Base-by-base conservation (phyloP, 37 sponge, comb jelly and placozoan species). In the Chondrosia reniformis region DNA sequence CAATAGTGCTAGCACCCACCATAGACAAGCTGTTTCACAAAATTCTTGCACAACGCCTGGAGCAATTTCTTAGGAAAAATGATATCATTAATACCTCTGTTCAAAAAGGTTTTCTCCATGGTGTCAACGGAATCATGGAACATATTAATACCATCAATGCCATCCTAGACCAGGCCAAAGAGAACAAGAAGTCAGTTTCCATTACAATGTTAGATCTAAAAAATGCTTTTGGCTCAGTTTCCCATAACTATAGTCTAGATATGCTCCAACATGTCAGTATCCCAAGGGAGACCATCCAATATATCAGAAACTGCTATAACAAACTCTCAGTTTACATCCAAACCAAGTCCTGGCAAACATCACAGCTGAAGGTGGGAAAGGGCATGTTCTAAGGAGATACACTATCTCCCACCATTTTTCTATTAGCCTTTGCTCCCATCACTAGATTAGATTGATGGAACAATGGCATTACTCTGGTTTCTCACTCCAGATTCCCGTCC, bases 151-250 rank as follows among this genome's bases (percentile, higher is more conserved):
- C 66, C 21, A 27, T 64, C 34, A 64, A 27, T 33, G 34, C 52
- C 34, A 80, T 67, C 8, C 43, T 80, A 10, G 55, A 67, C 17
- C 44, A 45, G 21, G 71, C 71, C 2, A 45, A 27, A 22, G 56
- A 32, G 10, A 34, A 37, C 9, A 4, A 5, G 15, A 45, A 62
- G 24, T 64, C 80, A 24, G 41, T 80, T 0, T 4, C 30, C 55
- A 63, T 80, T 32, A 46, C 71, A 24, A 67, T 80, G 19, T 4
- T 80, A 25, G 71, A 80, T 24, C 74, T 73, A 1, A 49, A 76
- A 40, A 76, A 65, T 66, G 80, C 80, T 15, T 80, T 78, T 78
- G 65, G 79, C 27, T 78, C 79, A 2, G 45, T 78, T 31, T 37
- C 43, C 25, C 79, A 78, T 39, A 4, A 34, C 24, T 34, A 37